A percentile compares a stretch with the other conserved stretches of the same genome.
phyloP scores from a whole-genome alignment of 2,113 vertebrate species.

The Astur gentilis region DNA sequence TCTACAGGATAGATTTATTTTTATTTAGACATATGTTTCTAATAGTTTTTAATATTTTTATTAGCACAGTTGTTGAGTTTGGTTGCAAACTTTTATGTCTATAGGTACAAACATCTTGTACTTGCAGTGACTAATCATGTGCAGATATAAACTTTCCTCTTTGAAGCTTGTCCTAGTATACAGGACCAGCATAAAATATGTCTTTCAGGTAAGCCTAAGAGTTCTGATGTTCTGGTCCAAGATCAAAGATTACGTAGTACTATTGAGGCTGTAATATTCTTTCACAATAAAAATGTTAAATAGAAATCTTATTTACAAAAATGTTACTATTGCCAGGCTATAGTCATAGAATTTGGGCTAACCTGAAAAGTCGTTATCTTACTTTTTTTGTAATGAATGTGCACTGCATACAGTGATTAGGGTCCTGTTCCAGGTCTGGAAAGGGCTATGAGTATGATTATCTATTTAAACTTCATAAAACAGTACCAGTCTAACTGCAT shows the following conservation, averaged over 20 bases:
- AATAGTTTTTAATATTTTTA: background rate
- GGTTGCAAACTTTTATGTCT: background rate
- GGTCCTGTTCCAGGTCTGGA: background rate
- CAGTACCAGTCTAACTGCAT: background rate
- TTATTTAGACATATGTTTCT: background rate
- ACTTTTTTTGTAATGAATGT: background rate
- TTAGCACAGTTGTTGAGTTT: background rate
- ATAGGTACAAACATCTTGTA: background rate
- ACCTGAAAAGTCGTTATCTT: background rate
- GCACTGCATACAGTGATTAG: background rate
- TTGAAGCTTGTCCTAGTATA: background rate
- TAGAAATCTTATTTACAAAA: background rate
- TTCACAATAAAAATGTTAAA: background rate
- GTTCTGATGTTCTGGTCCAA: background rate
- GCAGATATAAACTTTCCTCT: background rate
- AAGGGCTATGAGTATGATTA: background rate
- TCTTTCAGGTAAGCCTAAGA: background rate
- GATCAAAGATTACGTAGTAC: background rate
- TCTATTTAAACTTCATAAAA: background rate
- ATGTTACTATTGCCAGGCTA: background rate
- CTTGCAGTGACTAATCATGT: background rate
- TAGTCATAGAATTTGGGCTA: background rate
- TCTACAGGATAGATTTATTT: background rate
- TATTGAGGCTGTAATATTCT: background rate
- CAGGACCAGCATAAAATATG: background rate